phyloP scores from a whole-genome alignment of 2,888 invertebrate species.

The Calliopum simillimum region DNA sequence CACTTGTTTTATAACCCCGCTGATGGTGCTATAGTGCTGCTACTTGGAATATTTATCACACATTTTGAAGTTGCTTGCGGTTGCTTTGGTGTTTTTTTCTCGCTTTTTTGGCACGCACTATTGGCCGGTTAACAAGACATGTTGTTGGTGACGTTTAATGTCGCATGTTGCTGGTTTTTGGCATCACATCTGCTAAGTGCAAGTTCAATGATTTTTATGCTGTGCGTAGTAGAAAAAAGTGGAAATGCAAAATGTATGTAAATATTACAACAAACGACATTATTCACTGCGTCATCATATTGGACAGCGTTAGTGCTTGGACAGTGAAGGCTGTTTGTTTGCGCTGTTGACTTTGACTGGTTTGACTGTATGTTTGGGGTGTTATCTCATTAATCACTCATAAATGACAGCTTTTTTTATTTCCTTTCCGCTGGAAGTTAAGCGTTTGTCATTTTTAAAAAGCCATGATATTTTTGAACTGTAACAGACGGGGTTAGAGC shows the following conservation, averaged over 20 bases:
- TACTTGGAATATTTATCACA: too few relatives aligned
- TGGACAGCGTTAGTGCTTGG: background rate
- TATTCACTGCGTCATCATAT: background rate
- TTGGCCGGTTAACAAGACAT: background rate
- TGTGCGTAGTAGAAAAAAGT: slow-evolving; percentile 14
- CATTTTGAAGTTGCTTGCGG: too few relatives aligned
- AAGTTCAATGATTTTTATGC: slow-evolving; percentile 32
- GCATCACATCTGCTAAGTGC: background rate
- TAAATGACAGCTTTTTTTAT: too few relatives aligned
- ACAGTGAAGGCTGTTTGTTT: too few relatives aligned
- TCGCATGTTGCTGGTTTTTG: background rate
- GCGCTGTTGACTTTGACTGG: background rate
- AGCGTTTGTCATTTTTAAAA: too few relatives aligned
- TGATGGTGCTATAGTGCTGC: too few relatives aligned
- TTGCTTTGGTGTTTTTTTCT: background rate
- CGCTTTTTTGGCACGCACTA: slow-evolving; percentile 25
- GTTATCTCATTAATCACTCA: background rate
- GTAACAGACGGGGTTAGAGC: too few relatives aligned
- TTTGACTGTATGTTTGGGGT: background rate
- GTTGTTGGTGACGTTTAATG: background rate
- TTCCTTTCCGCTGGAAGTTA: too few relatives aligned
- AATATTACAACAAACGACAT: background rate
- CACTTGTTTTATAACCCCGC: too few relatives aligned
- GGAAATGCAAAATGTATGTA: background rate
- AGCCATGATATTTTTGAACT: too few relatives aligned